Evolutionary conservation across 1,140 invertebrate genomes (phyloP).

Genomic region (Amphibalanus amphitrite): DNA sequence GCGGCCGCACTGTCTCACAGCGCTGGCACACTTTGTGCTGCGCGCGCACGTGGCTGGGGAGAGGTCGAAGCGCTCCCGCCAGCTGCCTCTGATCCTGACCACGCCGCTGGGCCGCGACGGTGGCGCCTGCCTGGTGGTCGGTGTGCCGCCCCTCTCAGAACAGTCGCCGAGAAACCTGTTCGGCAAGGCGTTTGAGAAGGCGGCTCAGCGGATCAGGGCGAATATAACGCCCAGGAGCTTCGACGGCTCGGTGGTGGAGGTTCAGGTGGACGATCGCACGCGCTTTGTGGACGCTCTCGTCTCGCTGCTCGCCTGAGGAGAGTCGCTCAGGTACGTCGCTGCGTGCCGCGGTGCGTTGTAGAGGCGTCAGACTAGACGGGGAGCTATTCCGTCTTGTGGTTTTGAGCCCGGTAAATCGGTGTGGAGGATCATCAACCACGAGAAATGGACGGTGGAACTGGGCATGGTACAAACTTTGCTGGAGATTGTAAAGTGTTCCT

Average conservation of each 20-base stretch:
- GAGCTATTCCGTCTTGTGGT: no score
- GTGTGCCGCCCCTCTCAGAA: constrained; percentile 67
- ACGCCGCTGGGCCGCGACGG: constrained; percentile 44
- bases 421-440: no score
- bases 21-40: constrained; percentile 61
- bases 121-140: constrained; percentile 56
- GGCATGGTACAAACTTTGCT: no score
- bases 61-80: constrained; percentile 36
- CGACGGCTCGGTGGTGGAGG: constrained; percentile 54
- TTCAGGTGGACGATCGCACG: constrained; percentile 53
- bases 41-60: constrained; percentile 48
- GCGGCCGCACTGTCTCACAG: constrained; percentile 48
- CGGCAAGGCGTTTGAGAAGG: constrained; percentile 83
- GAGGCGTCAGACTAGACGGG: no score
- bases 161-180: constrained; percentile 40
- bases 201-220: constrained; percentile 56
- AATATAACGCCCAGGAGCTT: constrained; percentile 55
- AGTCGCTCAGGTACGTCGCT: background rate
- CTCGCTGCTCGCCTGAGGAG: constrained; percentile 23
- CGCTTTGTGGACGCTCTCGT: constrained; percentile 67
- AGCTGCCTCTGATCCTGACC: constrained; percentile 33
- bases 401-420: no score
- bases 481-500: no score
- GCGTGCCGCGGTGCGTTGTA: no score
- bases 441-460: no score